phyloP scores from a whole-genome alignment of 2,888 invertebrate genomes.

The Ectropis crepuscularia region DNA sequence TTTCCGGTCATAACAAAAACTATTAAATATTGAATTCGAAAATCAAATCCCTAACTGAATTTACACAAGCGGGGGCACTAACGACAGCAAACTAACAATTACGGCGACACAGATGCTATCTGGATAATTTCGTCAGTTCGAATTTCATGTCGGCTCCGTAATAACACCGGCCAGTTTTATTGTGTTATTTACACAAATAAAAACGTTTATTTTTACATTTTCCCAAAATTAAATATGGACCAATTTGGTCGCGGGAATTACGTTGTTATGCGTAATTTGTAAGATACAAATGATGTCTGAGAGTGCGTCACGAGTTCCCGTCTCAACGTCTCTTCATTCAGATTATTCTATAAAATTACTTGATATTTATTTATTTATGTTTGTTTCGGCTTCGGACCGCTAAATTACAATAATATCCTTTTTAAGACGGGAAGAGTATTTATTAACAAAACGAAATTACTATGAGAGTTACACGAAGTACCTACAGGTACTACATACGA shows the following conservation, averaged over 20 bases:
- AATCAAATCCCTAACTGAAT: slow-evolving; percentile 81
- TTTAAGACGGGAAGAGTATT: too few species aligned
- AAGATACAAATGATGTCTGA: slow-evolving; percentile 52
- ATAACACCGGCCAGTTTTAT: slow-evolving; percentile 76
- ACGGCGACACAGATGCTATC: slow-evolving; percentile 80
- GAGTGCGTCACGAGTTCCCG: slow-evolving; percentile 29
- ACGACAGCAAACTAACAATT: slow-evolving; percentile 82
- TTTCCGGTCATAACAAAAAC: slow-evolving; percentile 69
- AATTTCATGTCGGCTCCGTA: slow-evolving; percentile 70
- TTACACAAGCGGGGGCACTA: slow-evolving; percentile 78
- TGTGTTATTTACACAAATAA: slow-evolving; percentile 85
- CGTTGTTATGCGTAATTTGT: slow-evolving; percentile 70
- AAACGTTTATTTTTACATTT: slow-evolving; percentile 85
- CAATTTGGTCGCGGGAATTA: slow-evolving; percentile 76
- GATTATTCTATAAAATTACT: too few species aligned
- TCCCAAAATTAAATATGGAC: slow-evolving; percentile 84
- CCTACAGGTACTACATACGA: too few species aligned
- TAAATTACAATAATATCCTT: too few species aligned
- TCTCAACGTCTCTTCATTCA: not conserved
- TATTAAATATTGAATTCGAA: slow-evolving; percentile 77
- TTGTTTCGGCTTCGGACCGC: too few species aligned
- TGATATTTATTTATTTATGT: too few species aligned
- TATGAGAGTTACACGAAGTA: too few species aligned
- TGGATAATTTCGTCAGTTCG: slow-evolving; percentile 75
- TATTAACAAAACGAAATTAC: too few species aligned